Conservation (phyloP, 2,113 vertebrate genomes). For the Dinomys branickii region DNA sequence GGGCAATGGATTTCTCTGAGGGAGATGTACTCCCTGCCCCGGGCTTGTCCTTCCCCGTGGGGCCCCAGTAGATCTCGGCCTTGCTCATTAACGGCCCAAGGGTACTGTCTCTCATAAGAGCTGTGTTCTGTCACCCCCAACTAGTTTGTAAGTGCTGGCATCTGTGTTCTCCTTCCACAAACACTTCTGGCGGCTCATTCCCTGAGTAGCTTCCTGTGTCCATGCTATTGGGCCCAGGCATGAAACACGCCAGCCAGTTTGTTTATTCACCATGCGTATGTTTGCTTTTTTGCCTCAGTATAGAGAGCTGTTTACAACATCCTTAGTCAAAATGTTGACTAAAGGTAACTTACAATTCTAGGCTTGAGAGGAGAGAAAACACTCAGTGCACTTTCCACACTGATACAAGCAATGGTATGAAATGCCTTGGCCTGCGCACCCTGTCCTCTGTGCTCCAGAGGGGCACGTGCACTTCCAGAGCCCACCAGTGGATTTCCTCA, state of each 20-base stretch:
- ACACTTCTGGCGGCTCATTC: not conserved
- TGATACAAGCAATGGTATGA: not conserved
- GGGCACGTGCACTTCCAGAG: rapidly evolving
- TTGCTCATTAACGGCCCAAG: not conserved
- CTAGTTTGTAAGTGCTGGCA: rapidly evolving
- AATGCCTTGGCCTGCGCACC: rapidly evolving
- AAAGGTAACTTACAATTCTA: not conserved
- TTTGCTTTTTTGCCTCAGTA: constrained; percentile 61
- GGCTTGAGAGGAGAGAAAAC: not conserved
- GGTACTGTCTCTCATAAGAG: rapidly evolving
- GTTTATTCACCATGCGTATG: constrained; percentile 16
- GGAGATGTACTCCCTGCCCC: not conserved
- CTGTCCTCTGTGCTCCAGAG: rapidly evolving
- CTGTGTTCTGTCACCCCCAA: not conserved
- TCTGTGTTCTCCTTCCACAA: not conserved
- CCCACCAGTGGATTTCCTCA: rapidly evolving
- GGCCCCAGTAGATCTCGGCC: not conserved
- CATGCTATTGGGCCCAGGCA: not conserved
- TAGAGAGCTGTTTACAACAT: constrained; percentile 55
- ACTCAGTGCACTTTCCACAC: not conserved
- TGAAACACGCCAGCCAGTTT: not conserved
- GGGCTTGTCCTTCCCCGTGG: not conserved
- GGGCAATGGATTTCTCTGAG: not conserved
- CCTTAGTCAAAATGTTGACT: constrained; percentile 62
- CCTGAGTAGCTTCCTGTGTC: not conserved